Evolutionary conservation across 2,797 vertebrate species (phyloP), one percentile per base, ranked within the genome.

Genomic region (Bradypodion ventrale): DNA sequence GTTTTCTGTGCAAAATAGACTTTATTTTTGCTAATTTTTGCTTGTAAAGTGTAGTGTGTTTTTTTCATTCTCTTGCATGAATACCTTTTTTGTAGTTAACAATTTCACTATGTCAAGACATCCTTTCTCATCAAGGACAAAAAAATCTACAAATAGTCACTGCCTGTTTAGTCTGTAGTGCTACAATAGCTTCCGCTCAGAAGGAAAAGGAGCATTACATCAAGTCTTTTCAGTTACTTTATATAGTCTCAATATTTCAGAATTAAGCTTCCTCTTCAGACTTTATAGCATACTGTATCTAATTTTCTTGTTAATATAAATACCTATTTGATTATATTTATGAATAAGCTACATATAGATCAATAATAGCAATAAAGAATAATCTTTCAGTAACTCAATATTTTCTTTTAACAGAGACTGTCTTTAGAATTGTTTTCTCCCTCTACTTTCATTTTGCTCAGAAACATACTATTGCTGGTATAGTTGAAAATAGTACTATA

Each of bases 231-330:
- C 32, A 29, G 10, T 73, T 52, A 44, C 29, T 32, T 44, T n/a
- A 77, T 59, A 49, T 49, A 49, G 46, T 49, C 7, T 29, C 40
- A 35, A 42, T 70, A 60, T 21, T 78, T 77, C 40, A 70, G 21
- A 27, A 77, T 16, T 42, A 56, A 32, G 8, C 27, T 65, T 29
- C 46, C 46, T 75, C 10, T 63, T 7, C 19, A 79, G 29, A 15
- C 15, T 74, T 6, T 74, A 16, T 66, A 37, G 63, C n/a, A 72
- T 72, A 25, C n/a, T 52, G 49, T 23, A 62, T 78, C 32, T 52
- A 74, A 74, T 85, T 74, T 74, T 72, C 19, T 23, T 78, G 52
- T 70, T 37, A 83, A 32, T 60, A 56, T 37, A 76, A 19, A 27
- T 56, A 49, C 19, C 59, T 32, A 9, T 37, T 73, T 79, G 68